These are phyloP conservation scores for Sinonovacula constricta DNA, from an alignment of 1,140 invertebrate genomes.

Conservation along the genomic window DNA sequence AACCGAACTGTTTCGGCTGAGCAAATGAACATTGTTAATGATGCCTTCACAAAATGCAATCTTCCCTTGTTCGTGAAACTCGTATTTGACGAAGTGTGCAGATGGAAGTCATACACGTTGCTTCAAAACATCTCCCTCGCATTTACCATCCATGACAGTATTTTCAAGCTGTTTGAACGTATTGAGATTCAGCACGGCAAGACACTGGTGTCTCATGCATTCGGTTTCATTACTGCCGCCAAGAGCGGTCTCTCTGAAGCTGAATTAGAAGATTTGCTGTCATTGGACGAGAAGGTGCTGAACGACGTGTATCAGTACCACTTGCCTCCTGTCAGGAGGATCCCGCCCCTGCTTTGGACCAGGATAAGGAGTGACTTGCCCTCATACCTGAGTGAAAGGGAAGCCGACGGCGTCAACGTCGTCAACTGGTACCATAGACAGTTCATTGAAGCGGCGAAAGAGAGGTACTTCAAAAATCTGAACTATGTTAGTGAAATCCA, in stretches of 20 bases:
- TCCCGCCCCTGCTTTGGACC: constrained; percentile 97
- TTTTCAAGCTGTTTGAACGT: constrained; percentile 87
- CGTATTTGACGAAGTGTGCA: constrained; percentile 91
- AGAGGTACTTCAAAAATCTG: constrained; percentile 98
- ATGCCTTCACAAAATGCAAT: constrained; percentile 93
- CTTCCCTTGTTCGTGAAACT: constrained; percentile 98
- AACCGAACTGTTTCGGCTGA: constrained; percentile 88
- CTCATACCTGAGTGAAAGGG: constrained; percentile 96
- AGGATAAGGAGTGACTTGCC: constrained; percentile 79
- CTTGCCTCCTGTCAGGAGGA: constrained; percentile 95
- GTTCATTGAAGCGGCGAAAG: constrained; percentile 83
- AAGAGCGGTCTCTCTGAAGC: constrained; percentile 77
- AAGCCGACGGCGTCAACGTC: constrained; percentile 97
- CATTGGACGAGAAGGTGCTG: constrained; percentile 86
- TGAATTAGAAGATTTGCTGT: constrained; percentile 77
- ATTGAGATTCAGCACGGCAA: constrained; percentile 77
- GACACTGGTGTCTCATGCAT: constrained; percentile 75
- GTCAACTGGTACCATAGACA: constrained; percentile 96
- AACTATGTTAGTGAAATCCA: constrained; percentile 98
- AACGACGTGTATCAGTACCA: constrained; percentile 99
- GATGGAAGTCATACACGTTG: constrained; percentile 98
- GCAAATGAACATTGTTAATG: constrained; percentile 96
- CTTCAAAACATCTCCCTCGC: constrained; percentile 94
- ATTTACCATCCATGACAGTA: constrained; percentile 97
- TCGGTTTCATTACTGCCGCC: constrained; percentile 77